phyloP scores from a whole-genome alignment of 2,797 vertebrate genomes.

The Tenualosa thibaudeaui region DNA sequence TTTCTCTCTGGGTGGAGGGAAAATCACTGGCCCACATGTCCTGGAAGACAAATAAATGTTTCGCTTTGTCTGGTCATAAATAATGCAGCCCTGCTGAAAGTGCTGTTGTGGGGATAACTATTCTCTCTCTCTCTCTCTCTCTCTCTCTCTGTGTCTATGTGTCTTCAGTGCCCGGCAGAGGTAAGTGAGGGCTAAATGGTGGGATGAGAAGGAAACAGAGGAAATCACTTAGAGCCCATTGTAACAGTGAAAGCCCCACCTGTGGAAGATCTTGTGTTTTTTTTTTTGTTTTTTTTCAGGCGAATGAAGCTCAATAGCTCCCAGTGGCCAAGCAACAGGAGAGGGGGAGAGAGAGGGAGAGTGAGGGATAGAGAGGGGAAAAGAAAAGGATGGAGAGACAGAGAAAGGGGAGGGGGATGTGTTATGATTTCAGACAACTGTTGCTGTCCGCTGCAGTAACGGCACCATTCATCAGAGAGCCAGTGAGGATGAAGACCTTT shows the following conservation, averaged over 20 bases:
- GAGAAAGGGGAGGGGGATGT: not conserved
- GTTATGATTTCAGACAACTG: not conserved
- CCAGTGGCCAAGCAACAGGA: constrained; percentile 30
- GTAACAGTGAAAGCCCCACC: constrained; percentile 44
- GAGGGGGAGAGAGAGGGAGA: not conserved
- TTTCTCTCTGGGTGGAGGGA: constrained; percentile 57
- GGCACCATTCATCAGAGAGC: not conserved
- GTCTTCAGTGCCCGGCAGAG: constrained; percentile 27
- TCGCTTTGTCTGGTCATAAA: constrained; percentile 86
- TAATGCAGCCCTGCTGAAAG: constrained; percentile 88
- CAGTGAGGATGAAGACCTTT: not conserved
- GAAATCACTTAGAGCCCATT: constrained; percentile 55
- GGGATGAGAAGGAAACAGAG: constrained; percentile 45
- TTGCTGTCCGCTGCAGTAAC: not conserved
- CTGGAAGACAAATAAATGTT: constrained; percentile 86
- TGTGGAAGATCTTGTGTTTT: constrained; percentile 37
- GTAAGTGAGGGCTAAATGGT: constrained; percentile 45
- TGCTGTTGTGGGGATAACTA: constrained; percentile 80
- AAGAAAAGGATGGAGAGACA: not conserved
- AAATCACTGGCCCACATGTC: constrained; percentile 57
- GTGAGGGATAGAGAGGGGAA: not conserved
- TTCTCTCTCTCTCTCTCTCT: constrained; percentile 58
- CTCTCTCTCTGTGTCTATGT: constrained; percentile 44
- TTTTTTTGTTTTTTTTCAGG: not conserved
- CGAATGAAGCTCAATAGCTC: not conserved